phyloP scores from a whole-genome alignment of 2,888 invertebrate species.

The Mermis nigrescens region DNA sequence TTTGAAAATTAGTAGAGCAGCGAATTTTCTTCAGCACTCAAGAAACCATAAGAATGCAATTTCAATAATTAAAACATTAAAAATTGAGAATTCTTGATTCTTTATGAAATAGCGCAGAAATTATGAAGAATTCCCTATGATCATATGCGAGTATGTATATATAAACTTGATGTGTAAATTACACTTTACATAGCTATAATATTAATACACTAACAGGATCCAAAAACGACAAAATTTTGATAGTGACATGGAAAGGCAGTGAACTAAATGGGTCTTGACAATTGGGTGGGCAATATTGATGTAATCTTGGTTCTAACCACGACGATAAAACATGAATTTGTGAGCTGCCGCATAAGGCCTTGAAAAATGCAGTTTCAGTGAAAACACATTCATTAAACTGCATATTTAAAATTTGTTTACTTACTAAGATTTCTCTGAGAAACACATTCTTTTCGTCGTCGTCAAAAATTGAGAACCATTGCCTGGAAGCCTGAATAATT shows the following conservation, averaged over 20 bases:
- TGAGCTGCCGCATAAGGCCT: slow-evolving; percentile 34
- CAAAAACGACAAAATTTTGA: slow-evolving; percentile 35
- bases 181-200: too few species aligned
- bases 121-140: too few species aligned
- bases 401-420: not conserved
- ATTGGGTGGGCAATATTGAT: slow-evolving; percentile 36
- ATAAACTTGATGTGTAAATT: too few species aligned
- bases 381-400: not conserved
- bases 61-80: too few species aligned
- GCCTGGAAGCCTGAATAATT: not conserved
- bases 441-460: slow-evolving; percentile 6
- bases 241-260: slow-evolving; percentile 33
- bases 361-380: slow-evolving; percentile 13
- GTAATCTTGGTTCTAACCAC: slow-evolving; percentile 32
- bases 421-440: not conserved
- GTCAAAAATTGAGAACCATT: slow-evolving; percentile 1
- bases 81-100: too few species aligned
- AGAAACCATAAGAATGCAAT: too few species aligned
- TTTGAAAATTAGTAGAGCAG: too few species aligned
- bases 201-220: slow-evolving; percentile 38
- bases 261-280: slow-evolving; percentile 36
- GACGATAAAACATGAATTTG: slow-evolving; percentile 36
- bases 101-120: too few species aligned
- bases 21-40: too few species aligned
- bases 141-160: too few species aligned